Conservation (phyloP, 2,888 invertebrate species). For the Scelioninae gen. 1 region DNA sequence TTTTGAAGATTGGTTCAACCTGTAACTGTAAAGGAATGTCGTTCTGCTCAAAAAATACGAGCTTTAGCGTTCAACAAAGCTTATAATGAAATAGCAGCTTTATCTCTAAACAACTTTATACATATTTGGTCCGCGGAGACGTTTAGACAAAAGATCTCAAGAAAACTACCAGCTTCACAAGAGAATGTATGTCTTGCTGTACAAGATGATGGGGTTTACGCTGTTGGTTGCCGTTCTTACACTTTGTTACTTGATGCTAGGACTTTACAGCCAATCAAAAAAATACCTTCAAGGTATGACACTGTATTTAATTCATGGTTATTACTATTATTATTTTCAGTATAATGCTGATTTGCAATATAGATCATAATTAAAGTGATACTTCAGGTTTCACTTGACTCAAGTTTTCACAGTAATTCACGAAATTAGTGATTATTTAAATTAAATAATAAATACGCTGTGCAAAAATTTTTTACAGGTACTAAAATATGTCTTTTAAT, state of each 20-base stretch:
- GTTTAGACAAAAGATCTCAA: conserved; percentile 93
- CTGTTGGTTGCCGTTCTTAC: conserved; percentile 97
- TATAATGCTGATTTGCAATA: too few relatives aligned
- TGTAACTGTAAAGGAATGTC: conserved; percentile 90
- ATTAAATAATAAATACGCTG: too few relatives aligned
- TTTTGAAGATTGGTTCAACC: conserved; percentile 85
- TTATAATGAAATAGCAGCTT: conserved; percentile 94
- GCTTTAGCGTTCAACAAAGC: conserved; percentile 94
- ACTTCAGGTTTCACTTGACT: too few relatives aligned
- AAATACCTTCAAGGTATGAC: conserved; percentile 83
- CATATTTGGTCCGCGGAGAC: conserved; percentile 96
- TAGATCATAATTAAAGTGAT: too few relatives aligned
- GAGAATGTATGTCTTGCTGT: conserved; percentile 97
- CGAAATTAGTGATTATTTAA: too few relatives aligned
- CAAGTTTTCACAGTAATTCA: too few relatives aligned
- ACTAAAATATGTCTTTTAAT: too few relatives aligned
- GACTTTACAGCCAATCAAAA: conserved; percentile 89
- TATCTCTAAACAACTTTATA: conserved; percentile 96
- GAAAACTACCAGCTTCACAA: conserved; percentile 94
- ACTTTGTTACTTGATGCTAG: conserved; percentile 95
- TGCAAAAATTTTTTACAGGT: background rate
- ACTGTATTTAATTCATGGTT: too few relatives aligned
- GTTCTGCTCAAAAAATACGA: conserved; percentile 91
- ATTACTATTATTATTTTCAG: too few relatives aligned
- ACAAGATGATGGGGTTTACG: conserved; percentile 94